phyloP scores from a whole-genome alignment of 1,140 invertebrate species.

The Drosophila sechellia region DNA sequence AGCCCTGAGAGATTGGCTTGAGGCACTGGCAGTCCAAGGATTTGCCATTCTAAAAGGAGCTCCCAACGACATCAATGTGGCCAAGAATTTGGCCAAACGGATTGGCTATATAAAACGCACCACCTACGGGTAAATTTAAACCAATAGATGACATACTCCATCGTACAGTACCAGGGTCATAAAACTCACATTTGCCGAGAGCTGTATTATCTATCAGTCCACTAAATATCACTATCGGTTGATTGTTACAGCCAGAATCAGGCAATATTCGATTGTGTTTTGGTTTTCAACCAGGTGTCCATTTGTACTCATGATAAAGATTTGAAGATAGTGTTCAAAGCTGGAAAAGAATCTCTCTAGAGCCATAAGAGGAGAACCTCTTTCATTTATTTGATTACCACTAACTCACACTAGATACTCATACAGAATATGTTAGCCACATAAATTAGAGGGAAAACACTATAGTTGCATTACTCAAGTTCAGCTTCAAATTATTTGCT shows the following conservation, averaged over 20 bases:
- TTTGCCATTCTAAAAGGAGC: conserved; percentile 87
- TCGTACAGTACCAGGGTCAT: neutral
- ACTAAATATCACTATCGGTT: conserved; percentile 5
- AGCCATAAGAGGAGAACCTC: too few relatives aligned
- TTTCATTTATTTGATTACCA: too few relatives aligned
- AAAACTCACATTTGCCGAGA: neutral
- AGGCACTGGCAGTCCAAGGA: conserved; percentile 87
- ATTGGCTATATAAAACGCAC: conserved; percentile 89
- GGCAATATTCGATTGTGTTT: neutral
- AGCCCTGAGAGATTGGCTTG: conserved; percentile 86
- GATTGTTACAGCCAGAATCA: conserved; percentile 18
- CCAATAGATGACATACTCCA: neutral
- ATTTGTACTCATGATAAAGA: neutral
- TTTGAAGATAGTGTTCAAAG: neutral
- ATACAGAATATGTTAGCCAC: neutral
- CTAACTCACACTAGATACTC: neutral
- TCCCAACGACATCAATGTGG: conserved; percentile 85
- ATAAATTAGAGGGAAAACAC: too few relatives aligned
- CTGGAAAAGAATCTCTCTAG: too few relatives aligned
- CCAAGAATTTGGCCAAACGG: conserved; percentile 86
- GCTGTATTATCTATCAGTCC: conserved; percentile 21
- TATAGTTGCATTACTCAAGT: neutral
- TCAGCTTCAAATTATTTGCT: neutral
- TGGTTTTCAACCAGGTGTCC: conserved; percentile 5
- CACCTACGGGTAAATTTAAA: conserved; percentile 87